phyloP scores from a whole-genome alignment of 2,113 vertebrate genomes.

The Eupsittula cactorum region DNA sequence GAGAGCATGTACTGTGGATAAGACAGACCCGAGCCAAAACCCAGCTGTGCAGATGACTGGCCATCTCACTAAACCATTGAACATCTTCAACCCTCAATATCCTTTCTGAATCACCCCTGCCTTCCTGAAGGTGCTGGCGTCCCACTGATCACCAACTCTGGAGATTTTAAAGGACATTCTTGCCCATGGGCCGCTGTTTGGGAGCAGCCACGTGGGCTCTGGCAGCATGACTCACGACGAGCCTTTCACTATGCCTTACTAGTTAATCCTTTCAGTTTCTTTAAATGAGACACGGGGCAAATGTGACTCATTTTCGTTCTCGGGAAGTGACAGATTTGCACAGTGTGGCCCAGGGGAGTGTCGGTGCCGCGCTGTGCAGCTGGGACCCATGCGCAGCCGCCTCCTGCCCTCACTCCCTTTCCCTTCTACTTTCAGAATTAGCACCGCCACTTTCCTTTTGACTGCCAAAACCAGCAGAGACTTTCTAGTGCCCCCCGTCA shows the following conservation, averaged over 20 bases:
- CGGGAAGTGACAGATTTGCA: background rate
- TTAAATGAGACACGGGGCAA: background rate
- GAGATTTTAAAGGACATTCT: background rate
- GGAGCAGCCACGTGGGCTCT: background rate
- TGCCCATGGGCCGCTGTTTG: background rate
- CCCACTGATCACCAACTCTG: background rate
- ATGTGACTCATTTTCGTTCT: slow-evolving; percentile 15
- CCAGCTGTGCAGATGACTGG: background rate
- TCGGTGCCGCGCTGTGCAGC: background rate
- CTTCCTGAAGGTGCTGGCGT: background rate
- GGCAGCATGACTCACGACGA: background rate
- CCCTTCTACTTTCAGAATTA: slow-evolving; percentile 12
- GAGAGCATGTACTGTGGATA: background rate
- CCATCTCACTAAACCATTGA: background rate
- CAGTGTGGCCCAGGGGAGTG: background rate
- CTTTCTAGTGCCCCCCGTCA: background rate
- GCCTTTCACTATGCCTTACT: background rate
- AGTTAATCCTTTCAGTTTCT: slow-evolving; percentile 36
- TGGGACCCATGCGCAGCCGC: background rate
- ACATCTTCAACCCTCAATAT: background rate
- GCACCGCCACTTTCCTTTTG: background rate
- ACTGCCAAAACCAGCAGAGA: background rate
- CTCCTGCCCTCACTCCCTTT: background rate
- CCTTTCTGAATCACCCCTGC: background rate
- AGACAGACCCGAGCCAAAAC: background rate